Conservation (phyloP, 92 coral and sea anemone genomes). For the Blastomussa wellsi region DNA sequence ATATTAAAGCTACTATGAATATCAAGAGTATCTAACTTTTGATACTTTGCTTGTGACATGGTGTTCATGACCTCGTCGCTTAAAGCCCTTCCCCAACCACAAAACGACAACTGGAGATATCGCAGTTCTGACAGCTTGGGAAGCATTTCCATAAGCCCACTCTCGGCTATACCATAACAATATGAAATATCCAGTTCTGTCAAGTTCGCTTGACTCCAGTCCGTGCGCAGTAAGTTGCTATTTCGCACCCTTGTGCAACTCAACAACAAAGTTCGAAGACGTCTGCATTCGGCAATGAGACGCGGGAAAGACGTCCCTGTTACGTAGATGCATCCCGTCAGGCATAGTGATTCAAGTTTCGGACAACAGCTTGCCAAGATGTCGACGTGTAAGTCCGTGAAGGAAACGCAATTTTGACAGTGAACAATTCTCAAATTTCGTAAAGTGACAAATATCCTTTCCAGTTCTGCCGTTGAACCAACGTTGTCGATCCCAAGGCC, state of each 20-base stretch:
- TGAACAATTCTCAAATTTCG: constrained; percentile 63
- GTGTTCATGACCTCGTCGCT: constrained; percentile 60
- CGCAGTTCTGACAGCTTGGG: constrained; percentile 63
- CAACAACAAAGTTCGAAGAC: constrained; percentile 61
- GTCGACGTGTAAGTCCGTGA: constrained; percentile 58
- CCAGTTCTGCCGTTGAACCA: constrained; percentile 51
- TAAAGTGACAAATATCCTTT: constrained; percentile 36
- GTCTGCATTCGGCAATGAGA: constrained; percentile 55
- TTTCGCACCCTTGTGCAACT: constrained; percentile 79
- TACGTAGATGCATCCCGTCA: constrained; percentile 70
- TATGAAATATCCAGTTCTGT: constrained; percentile 81
- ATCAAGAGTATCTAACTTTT: constrained; percentile 60
- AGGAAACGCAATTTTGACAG: constrained; percentile 73
- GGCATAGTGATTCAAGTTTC: constrained; percentile 65
- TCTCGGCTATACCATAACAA: constrained; percentile 72
- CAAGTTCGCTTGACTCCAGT: constrained; percentile 61
- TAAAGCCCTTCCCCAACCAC: constrained; percentile 85
- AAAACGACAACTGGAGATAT: constrained; percentile 75
- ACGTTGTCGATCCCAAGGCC: constrained; percentile 67
- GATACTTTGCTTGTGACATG: constrained; percentile 53
- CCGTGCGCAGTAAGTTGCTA: constrained; percentile 49
- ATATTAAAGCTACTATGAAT: constrained; percentile 81
- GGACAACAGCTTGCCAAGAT: constrained; percentile 57
- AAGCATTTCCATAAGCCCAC: constrained; percentile 55
- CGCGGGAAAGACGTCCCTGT: constrained; percentile 70